These are phyloP conservation scores for Hydriomena furcata DNA, from an alignment of 2,888 invertebrate genomes.

Conservation along the genomic window DNA sequence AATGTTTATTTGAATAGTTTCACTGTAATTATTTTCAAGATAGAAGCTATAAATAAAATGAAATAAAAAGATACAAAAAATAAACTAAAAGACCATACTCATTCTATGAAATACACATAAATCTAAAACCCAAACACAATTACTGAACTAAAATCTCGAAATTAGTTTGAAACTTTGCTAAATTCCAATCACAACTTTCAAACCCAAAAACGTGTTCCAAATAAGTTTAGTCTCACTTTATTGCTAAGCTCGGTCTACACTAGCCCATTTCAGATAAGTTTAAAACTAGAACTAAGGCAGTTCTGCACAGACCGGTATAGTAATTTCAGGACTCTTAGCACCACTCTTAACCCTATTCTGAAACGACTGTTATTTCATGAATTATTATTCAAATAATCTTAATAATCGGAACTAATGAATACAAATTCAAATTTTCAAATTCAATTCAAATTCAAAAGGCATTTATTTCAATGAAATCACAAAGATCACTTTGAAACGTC, in stretches of 20 bases:
- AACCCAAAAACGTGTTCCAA: constrained; percentile 36
- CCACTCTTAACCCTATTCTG: too few relatives aligned
- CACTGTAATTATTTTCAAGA: too few relatives aligned
- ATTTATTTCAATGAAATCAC: too few relatives aligned
- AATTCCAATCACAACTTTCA: constrained; percentile 35
- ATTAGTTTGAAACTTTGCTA: constrained; percentile 32
- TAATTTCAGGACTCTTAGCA: not conserved
- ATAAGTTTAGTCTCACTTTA: constrained; percentile 33
- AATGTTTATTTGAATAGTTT: too few relatives aligned
- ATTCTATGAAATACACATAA: too few relatives aligned
- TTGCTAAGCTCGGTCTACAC: constrained; percentile 27
- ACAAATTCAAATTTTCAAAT: too few relatives aligned
- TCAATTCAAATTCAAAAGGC: too few relatives aligned
- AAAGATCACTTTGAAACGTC: too few relatives aligned
- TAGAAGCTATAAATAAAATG: too few relatives aligned
- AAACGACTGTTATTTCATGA: too few relatives aligned
- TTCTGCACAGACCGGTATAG: not conserved
- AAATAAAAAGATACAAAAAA: constrained; percentile 3
- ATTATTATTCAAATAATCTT: too few relatives aligned
- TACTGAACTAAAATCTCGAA: constrained; percentile 34
- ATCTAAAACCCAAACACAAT: constrained; percentile 24
- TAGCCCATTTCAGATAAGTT: constrained; percentile 7
- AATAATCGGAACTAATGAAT: too few relatives aligned
- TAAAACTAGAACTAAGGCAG: constrained; percentile 8
- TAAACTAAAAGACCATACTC: constrained; percentile 9